Evolutionary conservation across 2,797 vertebrate genomes (phyloP), one percentile per base, ranked within the genome.

Genomic region (Podarcis lilfordi): DNA sequence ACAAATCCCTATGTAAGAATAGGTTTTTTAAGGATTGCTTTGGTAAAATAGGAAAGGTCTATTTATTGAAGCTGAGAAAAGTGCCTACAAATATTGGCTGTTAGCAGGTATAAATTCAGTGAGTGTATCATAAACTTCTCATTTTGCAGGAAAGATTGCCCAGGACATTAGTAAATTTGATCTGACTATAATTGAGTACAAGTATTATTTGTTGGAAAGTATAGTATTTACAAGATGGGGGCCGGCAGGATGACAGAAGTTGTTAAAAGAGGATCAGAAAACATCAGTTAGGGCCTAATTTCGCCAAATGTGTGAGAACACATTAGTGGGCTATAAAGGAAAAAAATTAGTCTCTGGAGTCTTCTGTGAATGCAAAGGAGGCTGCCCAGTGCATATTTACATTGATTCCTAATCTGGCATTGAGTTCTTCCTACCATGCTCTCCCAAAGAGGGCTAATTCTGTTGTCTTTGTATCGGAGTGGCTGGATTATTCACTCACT

Each of bases 51-150:
- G 0, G 8, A 74, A 86, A 82, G 0, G 21, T 1, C 4, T 80
- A 2, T 7, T 88, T 89, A 23, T 72, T 37, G 89, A 84, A 35
- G 66, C 71, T 90, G 64, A 13, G 7, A 40, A 11, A 76, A 86
- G 2, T 43, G 4, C 81, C 72, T 87, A 40, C 8, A 4, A 35
- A n/a, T 74, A 8, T 64, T 9, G 43, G 89, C 0, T 81, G 27
- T 5, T 7, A 50, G 29, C 17, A 72, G 29, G 0, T 77, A 23
- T 84, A 64, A 88, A 76, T 66, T 8, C 17, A 43, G 1, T 32
- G 19, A 17, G 29, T 15, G 32, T 27, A 27, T n/a, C 7, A 27
- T 55, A 37, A 37, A 2, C 43, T 74, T 71, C n/a, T 32, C 25
- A 15, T 59, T 72, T 32, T 72, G 45, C 13, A 61, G 37, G 23